Evolutionary conservation across 2,888 invertebrate species (phyloP), one percentile per base, ranked within the genome.

Genomic region (Iselma pallidipennis): DNA sequence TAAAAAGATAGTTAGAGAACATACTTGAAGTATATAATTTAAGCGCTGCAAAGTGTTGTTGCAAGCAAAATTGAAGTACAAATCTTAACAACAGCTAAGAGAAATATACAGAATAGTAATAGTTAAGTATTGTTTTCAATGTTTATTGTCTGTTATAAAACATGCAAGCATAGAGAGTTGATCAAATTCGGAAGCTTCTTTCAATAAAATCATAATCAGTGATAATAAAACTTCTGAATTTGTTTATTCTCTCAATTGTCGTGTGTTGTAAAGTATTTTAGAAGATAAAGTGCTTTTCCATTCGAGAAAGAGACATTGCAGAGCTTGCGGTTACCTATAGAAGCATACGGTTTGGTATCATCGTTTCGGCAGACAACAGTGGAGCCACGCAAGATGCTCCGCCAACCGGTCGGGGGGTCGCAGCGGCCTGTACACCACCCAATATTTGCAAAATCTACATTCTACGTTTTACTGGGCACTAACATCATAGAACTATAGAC

Each of bases 361-460:
- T 72, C 73, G 66, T 73, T 76, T 66, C 73, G 70, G 74, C 76
- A 76, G 67, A 71, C 66, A n/a, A n/a, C n/a, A 48, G 75, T 74
- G 66, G 78, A 72, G 63, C 74, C 78, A 64, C 71, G 74, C 66
- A 80, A 75, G 71, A 82, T 73, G 68, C 77, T 78, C 74, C 80
- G 81, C 85, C 85, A 85, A 77, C 85, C 85, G 68, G 83, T 83
- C 68, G 85, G 85, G 72, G 84, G 84, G 78, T 84, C 85, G 81
- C 80, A 85, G 75, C 83, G 84, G 77, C 85, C 85, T 84, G 82
- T 68, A 70, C 64, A 67, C 65, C 64, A 64, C 60, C 60, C 26
- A 26, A 53, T 57, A 55, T 60, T 21, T 45, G 21, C 45, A 45
- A 45, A 52, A 50, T 50, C 50, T 50, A 50, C 26, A 50, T n/a